Evolutionary conservation across 2,797 vertebrate species (phyloP), one percentile per base, ranked within the genome.

Genomic region (Geotrypetes seraphini): DNA sequence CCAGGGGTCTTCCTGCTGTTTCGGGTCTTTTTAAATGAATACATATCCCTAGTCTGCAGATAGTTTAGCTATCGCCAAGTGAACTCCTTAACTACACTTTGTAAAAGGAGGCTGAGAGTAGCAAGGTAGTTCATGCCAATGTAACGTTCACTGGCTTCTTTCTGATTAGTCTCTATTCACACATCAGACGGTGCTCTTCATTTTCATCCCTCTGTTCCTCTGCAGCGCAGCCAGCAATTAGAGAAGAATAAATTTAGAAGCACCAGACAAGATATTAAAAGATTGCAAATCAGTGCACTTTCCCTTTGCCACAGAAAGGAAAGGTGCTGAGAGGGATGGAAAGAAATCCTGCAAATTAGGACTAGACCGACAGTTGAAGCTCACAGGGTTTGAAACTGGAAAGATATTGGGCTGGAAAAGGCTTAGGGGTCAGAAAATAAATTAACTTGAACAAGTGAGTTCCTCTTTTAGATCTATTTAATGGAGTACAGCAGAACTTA

Each of bases 221-320:
- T 16, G 7, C 16, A 33, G 22, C 17, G 28, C 0, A 15, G 18
- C 19, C 33, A 57, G 25, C 26, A 47, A 50, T 35, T 50, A 55
- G 30, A 15, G 7, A 3, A 26, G 13, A 42, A 51, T 43, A 50
- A 42, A 40, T 50, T 50, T 63, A 47, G 33, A 48, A 48, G 7
- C 19, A 48, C 5, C 2, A 16, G 35, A 45, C 21, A 16, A 7
- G 15, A 18, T 16, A 52, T 30, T 36, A n/a, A 21, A 50, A 30
- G 19, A 4, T 8, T 35, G 31, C n/a, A 22, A 1, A 5, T 37
- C 15, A 18, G 20, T 41, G 36, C n/a, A 41, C 31, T 26, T 46
- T 25, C 29, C n/a, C 38, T 36, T n/a, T 28, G 15, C 8, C 28
- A 14, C 5, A 23, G 45, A 31, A 43, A 47, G 40, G 25, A 22